These are phyloP conservation scores for Hyppa rectilinea DNA, from an alignment of 2,888 invertebrate genomes.

Conservation along the genomic window DNA sequence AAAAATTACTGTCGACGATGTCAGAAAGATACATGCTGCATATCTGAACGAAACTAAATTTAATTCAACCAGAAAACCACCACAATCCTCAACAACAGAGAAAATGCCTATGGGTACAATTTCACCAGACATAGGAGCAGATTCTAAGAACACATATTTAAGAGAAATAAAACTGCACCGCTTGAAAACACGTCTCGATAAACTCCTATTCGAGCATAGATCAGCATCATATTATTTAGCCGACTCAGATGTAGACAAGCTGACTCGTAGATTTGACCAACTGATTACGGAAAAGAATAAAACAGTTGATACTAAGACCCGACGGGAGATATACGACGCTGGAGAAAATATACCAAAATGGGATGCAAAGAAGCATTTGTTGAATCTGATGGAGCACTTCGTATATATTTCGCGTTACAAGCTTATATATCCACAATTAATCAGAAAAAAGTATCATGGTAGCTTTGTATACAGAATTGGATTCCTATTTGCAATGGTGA, in stretches of 20 bases:
- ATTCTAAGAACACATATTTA: slow-evolving; percentile 38
- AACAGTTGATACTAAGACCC: accelerated
- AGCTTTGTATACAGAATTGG: slow-evolving; percentile 71
- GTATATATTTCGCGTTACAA: slow-evolving; percentile 72
- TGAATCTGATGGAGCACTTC: slow-evolving; percentile 72
- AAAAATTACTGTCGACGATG: too few species aligned
- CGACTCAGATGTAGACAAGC: slow-evolving; percentile 44
- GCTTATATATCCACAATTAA: slow-evolving; percentile 65
- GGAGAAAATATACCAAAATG: accelerated
- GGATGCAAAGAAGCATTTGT: neutral
- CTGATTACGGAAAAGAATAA: neutral
- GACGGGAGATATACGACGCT: neutral
- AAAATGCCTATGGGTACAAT: slow-evolving; percentile 2
- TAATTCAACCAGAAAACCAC: neutral
- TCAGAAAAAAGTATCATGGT: slow-evolving; percentile 70
- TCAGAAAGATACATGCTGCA: neutral
- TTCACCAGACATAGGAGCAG: neutral
- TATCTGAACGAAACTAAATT: neutral
- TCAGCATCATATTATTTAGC: slow-evolving; percentile 61
- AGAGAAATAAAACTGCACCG: slow-evolving; percentile 49
- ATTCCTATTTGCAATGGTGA: slow-evolving; percentile 66
- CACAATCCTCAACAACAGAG: slow-evolving; percentile 4
- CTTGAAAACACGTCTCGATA: slow-evolving; percentile 46
- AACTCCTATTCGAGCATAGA: slow-evolving; percentile 48
- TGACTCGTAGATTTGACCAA: slow-evolving; percentile 67